Conservation (phyloP, 2,797 vertebrate species). For the Babyrousa celebensis region DNA sequence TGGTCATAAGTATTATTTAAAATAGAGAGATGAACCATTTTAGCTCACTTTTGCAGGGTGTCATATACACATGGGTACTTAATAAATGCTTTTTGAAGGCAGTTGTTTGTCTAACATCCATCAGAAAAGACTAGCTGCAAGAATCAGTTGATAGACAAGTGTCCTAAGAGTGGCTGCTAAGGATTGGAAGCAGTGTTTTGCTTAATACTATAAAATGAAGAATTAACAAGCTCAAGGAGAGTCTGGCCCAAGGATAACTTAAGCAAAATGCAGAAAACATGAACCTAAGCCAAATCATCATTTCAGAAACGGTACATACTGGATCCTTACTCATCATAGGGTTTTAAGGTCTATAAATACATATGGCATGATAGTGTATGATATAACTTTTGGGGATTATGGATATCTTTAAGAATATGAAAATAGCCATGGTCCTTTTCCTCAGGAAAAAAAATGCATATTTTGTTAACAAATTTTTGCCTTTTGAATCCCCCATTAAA, state of each 20-base stretch:
- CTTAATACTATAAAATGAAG: not conserved
- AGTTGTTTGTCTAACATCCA: not conserved
- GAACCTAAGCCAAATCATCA: slow-evolving; percentile 16
- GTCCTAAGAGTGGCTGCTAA: not conserved
- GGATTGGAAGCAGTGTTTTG: slow-evolving; percentile 9
- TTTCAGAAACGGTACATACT: slow-evolving; percentile 8
- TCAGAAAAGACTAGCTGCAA: slow-evolving; percentile 26
- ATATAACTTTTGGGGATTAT: slow-evolving; percentile 9
- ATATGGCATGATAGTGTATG: not conserved
- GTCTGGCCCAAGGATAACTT: not conserved
- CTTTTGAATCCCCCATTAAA: slow-evolving; percentile 6
- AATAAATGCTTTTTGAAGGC: slow-evolving; percentile 59
- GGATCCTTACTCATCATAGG: not conserved
- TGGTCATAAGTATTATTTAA: slow-evolving; percentile 41
- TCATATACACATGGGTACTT: slow-evolving; percentile 29
- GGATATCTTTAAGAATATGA: not conserved
- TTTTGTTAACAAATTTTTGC: slow-evolving; percentile 45
- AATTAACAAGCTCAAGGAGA: slow-evolving; percentile 49
- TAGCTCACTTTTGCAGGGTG: slow-evolving; percentile 18
- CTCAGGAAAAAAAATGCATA: slow-evolving; percentile 31
- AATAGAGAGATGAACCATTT: slow-evolving; percentile 22
- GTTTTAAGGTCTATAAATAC: not conserved
- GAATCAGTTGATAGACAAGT: slow-evolving; percentile 7
- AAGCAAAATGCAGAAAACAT: slow-evolving; percentile 29
- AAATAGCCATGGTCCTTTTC: not conserved